Conservation (phyloP, 1,140 invertebrate species). For the Zaprionus camerounensis region DNA sequence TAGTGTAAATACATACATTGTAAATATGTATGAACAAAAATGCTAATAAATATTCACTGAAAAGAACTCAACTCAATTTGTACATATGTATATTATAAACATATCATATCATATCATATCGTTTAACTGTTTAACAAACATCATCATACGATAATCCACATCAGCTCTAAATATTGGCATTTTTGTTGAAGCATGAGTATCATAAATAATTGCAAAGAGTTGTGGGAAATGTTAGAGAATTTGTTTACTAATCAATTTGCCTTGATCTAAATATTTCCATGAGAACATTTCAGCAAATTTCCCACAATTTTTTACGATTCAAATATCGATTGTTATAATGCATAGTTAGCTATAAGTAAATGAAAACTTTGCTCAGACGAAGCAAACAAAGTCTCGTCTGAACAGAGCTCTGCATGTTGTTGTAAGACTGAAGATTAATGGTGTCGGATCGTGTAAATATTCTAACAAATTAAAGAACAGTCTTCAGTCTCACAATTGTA, state of each 20-base stretch:
- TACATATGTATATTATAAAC: conserved; percentile 48
- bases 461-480: neutral
- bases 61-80: conserved; percentile 38
- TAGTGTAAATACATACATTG: conserved; percentile 73
- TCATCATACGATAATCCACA: conserved; percentile 40
- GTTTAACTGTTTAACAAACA: conserved; percentile 42
- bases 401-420: conserved; percentile 27
- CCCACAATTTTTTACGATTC: conserved; percentile 40
- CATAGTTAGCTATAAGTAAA: conserved; percentile 54
- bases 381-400: conserved; percentile 11
- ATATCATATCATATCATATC: conserved; percentile 23
- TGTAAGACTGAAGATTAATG: conserved; percentile 30
- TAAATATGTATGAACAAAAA: conserved; percentile 71
- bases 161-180: conserved; percentile 71
- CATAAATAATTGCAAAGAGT: conserved; percentile 37
- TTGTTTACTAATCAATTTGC: conserved; percentile 23
- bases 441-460: neutral
- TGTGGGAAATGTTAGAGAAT: conserved; percentile 32
- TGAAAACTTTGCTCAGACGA: conserved; percentile 35
- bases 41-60: conserved; percentile 67
- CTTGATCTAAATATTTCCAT: conserved; percentile 6
- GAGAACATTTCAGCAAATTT: conserved; percentile 6
- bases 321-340: conserved; percentile 38
- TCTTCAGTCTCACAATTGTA: conserved; percentile 47
- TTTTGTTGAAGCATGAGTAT: conserved; percentile 72